A percentile compares a stretch with the other conserved stretches of the same genome.
phyloP scores from a whole-genome alignment of 2,888 invertebrate species.

The Agrochola macilenta region DNA sequence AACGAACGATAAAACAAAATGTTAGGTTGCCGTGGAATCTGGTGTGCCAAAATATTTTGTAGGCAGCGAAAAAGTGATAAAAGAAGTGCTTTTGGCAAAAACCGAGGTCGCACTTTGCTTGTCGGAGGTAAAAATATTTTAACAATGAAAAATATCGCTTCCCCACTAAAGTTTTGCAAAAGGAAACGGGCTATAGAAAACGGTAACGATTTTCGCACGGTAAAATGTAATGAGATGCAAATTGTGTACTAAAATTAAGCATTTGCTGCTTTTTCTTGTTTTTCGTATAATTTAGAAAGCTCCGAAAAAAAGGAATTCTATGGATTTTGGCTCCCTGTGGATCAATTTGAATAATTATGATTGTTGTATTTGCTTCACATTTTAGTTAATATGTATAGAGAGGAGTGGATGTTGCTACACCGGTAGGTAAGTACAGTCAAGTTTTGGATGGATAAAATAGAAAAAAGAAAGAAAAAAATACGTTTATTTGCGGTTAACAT shows the following conservation, averaged over 20 bases:
- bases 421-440: background rate
- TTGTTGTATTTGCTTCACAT: background rate
- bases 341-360: background rate
- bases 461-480: too few species aligned
- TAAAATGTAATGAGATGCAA: conserved; percentile 56
- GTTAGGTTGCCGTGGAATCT: conserved; percentile 58
- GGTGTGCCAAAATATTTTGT: conserved; percentile 66
- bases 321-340: background rate
- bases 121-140: conserved; percentile 57
- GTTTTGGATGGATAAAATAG: background rate
- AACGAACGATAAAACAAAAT: conserved; percentile 63
- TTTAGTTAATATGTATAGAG: too few species aligned
- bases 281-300: conserved; percentile 22
- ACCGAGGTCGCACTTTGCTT: conserved; percentile 45
- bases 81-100: conserved; percentile 54
- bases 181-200: conserved; percentile 60
- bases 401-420: background rate
- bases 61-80: conserved; percentile 62
- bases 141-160: conserved; percentile 55
- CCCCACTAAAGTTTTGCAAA: conserved; percentile 54
- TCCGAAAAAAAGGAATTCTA: conserved; percentile 4
- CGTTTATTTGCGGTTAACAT: too few species aligned
- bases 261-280: conserved; percentile 35
- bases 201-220: conserved; percentile 63
- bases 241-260: conserved; percentile 57